Conservation (phyloP, 2,888 invertebrate species). For the Timema cristinae region DNA sequence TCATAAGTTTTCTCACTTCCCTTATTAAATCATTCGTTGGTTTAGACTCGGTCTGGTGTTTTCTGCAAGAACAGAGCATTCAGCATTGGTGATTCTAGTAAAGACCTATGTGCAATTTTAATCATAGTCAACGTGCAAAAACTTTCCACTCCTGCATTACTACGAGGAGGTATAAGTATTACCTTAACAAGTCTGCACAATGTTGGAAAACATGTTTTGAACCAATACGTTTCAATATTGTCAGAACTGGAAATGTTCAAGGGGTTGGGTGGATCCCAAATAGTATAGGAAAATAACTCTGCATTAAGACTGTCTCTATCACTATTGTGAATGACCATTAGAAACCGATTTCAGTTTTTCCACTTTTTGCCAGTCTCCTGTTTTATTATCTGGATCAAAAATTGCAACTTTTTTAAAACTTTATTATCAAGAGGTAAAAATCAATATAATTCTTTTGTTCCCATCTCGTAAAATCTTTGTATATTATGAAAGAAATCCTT, state of each 20-base stretch:
- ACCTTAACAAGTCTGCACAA: conserved; percentile 8
- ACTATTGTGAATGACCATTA: background rate
- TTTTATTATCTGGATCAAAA: background rate
- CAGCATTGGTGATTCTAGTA: conserved; percentile 11
- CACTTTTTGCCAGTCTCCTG: conserved; percentile 13
- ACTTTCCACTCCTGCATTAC: conserved; percentile 11
- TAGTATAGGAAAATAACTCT: background rate
- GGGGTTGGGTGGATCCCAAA: background rate
- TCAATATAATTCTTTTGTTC: conserved; percentile 4
- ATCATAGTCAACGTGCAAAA: background rate
- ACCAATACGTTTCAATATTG: background rate
- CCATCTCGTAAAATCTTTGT: background rate
- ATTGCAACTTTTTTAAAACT: conserved; percentile 5
- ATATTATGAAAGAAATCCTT: conserved; percentile 9
- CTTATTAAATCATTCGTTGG: background rate
- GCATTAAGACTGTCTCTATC: background rate
- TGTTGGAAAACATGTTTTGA: background rate
- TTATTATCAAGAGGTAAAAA: conserved; percentile 7
- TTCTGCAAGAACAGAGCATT: conserved; percentile 6
- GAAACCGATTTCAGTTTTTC: background rate
- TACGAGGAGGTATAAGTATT: background rate
- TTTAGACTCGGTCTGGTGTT: background rate
- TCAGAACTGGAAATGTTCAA: too few species aligned
- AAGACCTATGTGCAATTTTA: conserved; percentile 12
- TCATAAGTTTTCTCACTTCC: background rate